A percentile compares a stretch with the other conserved stretches of the same genome.
phyloP scores from a whole-genome alignment of 2,797 vertebrate genomes.

The Pteronotus mesoamericanus region DNA sequence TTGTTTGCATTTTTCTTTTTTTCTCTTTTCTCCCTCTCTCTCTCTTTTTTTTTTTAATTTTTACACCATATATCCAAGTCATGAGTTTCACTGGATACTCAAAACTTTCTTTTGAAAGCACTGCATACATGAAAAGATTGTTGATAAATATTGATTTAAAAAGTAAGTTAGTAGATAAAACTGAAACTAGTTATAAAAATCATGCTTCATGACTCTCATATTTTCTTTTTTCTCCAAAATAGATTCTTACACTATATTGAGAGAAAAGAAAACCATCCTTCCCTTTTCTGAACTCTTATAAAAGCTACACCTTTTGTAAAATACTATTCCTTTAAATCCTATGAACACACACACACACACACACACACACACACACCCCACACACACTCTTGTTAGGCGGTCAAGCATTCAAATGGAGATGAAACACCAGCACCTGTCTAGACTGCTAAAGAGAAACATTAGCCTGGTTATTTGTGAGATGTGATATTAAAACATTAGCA shows the following conservation, averaged over 20 bases:
- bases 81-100: slow-evolving; percentile 76
- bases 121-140: slow-evolving; percentile 77
- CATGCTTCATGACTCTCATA: slow-evolving; percentile 63
- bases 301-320: slow-evolving; percentile 68
- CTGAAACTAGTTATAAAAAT: slow-evolving; percentile 73
- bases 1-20: slow-evolving; percentile 74
- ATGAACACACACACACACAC: neutral
- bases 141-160: slow-evolving; percentile 75
- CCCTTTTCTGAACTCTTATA: slow-evolving; percentile 36
- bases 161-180: slow-evolving; percentile 70
- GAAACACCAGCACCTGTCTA: slow-evolving; percentile 54
- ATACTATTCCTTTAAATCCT: slow-evolving; percentile 57
- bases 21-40: neutral
- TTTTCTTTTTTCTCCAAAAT: slow-evolving; percentile 71
- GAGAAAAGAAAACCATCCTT: slow-evolving; percentile 57
- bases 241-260: slow-evolving; percentile 59
- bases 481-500: slow-evolving; percentile 60
- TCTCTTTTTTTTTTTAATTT: slow-evolving; percentile 29
- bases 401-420: slow-evolving; percentile 70
- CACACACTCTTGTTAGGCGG: neutral
- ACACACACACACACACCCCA: neutral
- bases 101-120: slow-evolving; percentile 74
- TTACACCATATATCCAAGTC: slow-evolving; percentile 78
- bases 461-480: slow-evolving; percentile 60
- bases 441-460: slow-evolving; percentile 49